Evolutionary conservation across 2,113 vertebrate genomes (phyloP), one percentile per base, ranked within the genome.

Genomic region (Rissa tridactyla): DNA sequence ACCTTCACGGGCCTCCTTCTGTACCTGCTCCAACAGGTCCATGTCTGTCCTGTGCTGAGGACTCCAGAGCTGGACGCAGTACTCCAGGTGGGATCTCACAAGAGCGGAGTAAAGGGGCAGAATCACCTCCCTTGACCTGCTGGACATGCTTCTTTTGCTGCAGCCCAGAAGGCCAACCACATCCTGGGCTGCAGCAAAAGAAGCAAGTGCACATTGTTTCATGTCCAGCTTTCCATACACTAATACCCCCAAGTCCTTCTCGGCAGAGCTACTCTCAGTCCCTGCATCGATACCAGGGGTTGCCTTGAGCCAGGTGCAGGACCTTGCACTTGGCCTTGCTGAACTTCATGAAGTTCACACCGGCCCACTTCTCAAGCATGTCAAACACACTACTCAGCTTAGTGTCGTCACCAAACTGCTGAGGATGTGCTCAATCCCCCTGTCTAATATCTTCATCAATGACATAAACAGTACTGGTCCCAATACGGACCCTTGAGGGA

Each of bases 41-140:
- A 23, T 11, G n/a, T 25, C n/a, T 7, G 16, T 61, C n/a, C 23
- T 61, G n/a, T 38, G 60, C n/a, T 61, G 60, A 61, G 23, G n/a
- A 23, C n/a, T 25, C 23, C 60, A 62, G 15, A 62, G 60, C 22
- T 62, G 60, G 5, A 38, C 4, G 16, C 58, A 61, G n/a, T 25
- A 23, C 34, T 38, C n/a, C 36, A 62, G 60, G n/a, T 17, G 23
- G 34, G 22, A 25, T 13, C 40, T 54, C 26, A 66, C 0, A 0
- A 38, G 47, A 71, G n/a, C 6, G 2, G 30, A 47, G 26, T 0
- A 78, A 23, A 51, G 12, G 16, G 30, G 15, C 22, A 73, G 32
- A 73, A 83, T 57, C 76, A 30, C 32, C 14, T 57, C 30, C 26
- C 46, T 29, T 5, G 0, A 44, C 52, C 58, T 49, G 15, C 69